A percentile compares a stretch with the other conserved stretches of the same genome.
These are phyloP conservation scores for Drosophila miranda DNA, from an alignment of 1,140 invertebrate species.

Conservation along the genomic window DNA sequence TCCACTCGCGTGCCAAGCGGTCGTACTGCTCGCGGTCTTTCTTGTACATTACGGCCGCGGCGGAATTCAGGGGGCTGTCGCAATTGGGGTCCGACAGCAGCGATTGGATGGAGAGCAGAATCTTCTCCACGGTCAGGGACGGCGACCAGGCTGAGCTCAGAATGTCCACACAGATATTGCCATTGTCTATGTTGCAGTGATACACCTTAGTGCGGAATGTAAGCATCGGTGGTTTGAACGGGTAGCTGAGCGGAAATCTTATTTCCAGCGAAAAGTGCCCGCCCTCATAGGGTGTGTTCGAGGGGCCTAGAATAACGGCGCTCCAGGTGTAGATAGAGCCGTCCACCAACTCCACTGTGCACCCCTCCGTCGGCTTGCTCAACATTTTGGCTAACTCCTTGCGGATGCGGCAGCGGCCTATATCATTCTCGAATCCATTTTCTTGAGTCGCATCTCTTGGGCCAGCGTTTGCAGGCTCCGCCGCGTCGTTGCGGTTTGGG, in stretches of 20 bases:
- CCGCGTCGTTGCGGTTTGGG: too few relatives aligned
- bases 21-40: constrained; percentile 91
- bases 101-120: constrained; percentile 97
- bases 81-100: constrained; percentile 98
- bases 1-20: constrained; percentile 96
- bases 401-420: neutral
- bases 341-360: neutral
- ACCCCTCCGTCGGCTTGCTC: constrained; percentile 8
- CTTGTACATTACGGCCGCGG: constrained; percentile 98
- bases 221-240: constrained; percentile 90
- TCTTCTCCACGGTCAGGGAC: constrained; percentile 97
- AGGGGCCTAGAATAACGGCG: constrained; percentile 83
- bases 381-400: neutral
- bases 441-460: too few relatives aligned
- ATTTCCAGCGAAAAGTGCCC: constrained; percentile 90
- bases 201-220: constrained; percentile 92
- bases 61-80: constrained; percentile 97
- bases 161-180: constrained; percentile 88
- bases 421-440: too few relatives aligned
- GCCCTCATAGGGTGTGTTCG: constrained; percentile 90
- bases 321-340: constrained; percentile 3
- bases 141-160: constrained; percentile 97
- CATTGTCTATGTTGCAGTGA: constrained; percentile 90
- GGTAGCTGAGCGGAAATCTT: constrained; percentile 90
- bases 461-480: too few relatives aligned